A percentile compares a stretch with the other conserved stretches of the same genome.
Conservation (phyloP, 1,140 invertebrate species). For the Armadillidium nasatum region DNA sequence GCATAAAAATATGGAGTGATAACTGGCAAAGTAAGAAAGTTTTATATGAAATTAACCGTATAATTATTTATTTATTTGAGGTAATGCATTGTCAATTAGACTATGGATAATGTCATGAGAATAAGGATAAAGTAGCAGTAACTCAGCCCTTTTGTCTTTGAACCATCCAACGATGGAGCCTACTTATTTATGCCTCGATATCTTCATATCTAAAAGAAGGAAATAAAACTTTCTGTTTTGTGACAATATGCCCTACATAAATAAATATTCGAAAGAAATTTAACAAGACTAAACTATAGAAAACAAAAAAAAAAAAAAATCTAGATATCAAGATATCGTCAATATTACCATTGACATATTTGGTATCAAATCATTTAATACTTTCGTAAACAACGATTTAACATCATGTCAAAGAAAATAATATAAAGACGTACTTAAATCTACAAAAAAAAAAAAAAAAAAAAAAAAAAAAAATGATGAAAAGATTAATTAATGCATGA, state of each 20-base stretch:
- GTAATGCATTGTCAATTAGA: no score
- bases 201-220: neutral
- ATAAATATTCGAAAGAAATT: neutral
- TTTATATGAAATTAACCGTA: no score
- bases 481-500: neutral
- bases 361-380: neutral
- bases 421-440: neutral
- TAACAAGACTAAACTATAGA: neutral
- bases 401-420: neutral
- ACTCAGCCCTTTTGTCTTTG: neutral
- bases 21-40: no score
- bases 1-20: no score
- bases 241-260: conserved; percentile 4
- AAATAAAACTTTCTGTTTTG: neutral
- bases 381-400: neutral
- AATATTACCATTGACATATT: conserved; percentile 5
- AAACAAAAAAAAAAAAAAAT: neutral
- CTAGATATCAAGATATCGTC: conserved; percentile 4
- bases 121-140: neutral
- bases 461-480: neutral
- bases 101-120: no score
- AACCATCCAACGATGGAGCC: neutral
- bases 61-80: no score
- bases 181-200: neutral
- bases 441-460: neutral